Percentiles rank a stretch among this genome's conserved stretches.
These are phyloP conservation scores for Nowickia ferox DNA, from an alignment of 2,888 invertebrate genomes.

Conservation along the genomic window DNA sequence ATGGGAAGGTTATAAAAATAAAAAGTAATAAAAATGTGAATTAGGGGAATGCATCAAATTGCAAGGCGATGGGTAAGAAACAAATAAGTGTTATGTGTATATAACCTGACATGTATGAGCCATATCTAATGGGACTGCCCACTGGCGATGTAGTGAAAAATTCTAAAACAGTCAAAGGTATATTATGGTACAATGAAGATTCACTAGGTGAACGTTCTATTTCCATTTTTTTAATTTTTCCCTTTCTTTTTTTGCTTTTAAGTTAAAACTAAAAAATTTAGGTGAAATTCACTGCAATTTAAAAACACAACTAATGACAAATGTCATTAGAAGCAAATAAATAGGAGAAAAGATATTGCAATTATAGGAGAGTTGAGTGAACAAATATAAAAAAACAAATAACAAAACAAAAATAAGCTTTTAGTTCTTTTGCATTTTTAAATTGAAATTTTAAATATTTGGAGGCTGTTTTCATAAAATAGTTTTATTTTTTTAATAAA, in stretches of 20 bases:
- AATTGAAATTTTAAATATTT: background rate
- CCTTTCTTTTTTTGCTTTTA: conserved; percentile 1
- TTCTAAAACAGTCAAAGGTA: conserved; percentile 82
- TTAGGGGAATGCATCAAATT: background rate
- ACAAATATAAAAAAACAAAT: background rate
- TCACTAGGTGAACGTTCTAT: conserved; percentile 72
- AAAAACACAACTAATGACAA: conserved; percentile 64
- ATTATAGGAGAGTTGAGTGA: background rate
- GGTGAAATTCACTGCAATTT: conserved; percentile 55
- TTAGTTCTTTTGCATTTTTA: background rate
- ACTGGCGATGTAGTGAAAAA: conserved; percentile 76
- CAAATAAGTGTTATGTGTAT: conserved; percentile 43
- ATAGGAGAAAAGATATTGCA: conserved; percentile 23
- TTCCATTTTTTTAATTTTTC: conserved; percentile 54
- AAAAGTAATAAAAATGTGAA: conserved; percentile 13
- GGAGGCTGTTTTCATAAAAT: background rate
- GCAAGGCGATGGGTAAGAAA: background rate
- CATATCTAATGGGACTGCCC: conserved; percentile 64
- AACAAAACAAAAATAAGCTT: background rate
- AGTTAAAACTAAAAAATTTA: conserved; percentile 48
- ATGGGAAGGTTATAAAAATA: conserved; percentile 13
- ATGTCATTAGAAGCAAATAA: conserved; percentile 54
- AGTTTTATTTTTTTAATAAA: background rate
- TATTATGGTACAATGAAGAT: conserved; percentile 77
- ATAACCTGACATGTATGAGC: conserved; percentile 68